These are phyloP conservation scores for Dendrophyllia cribrosa DNA, from an alignment of 64 coral and sea anemone genomes.

Conservation along the genomic window DNA sequence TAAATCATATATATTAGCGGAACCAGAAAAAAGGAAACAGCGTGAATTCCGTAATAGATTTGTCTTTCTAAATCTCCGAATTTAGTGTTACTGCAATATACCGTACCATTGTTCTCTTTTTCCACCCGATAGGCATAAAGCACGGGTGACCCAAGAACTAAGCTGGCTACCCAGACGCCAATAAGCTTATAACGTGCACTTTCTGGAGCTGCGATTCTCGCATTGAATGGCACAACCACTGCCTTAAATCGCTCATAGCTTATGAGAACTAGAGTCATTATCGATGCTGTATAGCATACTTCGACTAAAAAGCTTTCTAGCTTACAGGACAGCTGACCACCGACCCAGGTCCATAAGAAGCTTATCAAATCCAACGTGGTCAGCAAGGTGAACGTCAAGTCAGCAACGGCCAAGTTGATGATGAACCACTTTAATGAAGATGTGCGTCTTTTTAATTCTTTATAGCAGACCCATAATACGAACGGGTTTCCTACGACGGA, in stretches of 20 bases:
- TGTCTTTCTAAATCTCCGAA: slow-evolving; percentile 50
- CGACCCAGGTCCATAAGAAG: slow-evolving; percentile 52
- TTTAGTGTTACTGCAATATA: slow-evolving; percentile 21
- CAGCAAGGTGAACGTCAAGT: slow-evolving; percentile 44
- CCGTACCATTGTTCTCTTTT: background rate
- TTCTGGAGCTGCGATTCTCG: background rate
- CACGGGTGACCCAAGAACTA: slow-evolving; percentile 25
- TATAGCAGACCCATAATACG: slow-evolving; percentile 12
- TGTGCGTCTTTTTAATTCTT: background rate
- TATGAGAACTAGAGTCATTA: slow-evolving; percentile 49
- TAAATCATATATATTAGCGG: slow-evolving; percentile 27
- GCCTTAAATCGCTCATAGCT: slow-evolving; percentile 33
- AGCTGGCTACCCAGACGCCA: background rate
- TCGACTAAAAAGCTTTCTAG: slow-evolving; percentile 49
- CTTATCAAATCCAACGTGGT: slow-evolving; percentile 18
- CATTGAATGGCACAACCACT: slow-evolving; percentile 1
- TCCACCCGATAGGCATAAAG: slow-evolving; percentile 48
- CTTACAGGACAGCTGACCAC: slow-evolving; percentile 52
- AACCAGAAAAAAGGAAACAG: slow-evolving; percentile 20
- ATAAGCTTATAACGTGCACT: background rate
- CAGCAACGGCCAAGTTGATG: slow-evolving; percentile 53
- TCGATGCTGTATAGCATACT: slow-evolving; percentile 46
- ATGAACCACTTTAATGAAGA: slow-evolving; percentile 54
- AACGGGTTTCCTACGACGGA: slow-evolving; percentile 43
- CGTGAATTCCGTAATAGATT: slow-evolving; percentile 47